These are phyloP conservation scores for Turnix velox DNA, from an alignment of 2,113 vertebrate genomes.

Conservation along the genomic window DNA sequence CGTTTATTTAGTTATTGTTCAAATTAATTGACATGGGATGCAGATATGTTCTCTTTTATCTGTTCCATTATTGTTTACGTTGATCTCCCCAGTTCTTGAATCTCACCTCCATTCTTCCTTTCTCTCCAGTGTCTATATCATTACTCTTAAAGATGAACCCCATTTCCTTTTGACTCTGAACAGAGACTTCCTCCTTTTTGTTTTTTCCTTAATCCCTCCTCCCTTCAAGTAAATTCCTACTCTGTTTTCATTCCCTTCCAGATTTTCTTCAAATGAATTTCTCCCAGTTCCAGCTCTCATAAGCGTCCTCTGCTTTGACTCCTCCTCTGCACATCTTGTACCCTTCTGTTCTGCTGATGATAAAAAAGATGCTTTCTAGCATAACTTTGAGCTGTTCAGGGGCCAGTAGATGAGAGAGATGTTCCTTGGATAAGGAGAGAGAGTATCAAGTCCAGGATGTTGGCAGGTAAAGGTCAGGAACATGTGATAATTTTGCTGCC, in stretches of 20 bases:
- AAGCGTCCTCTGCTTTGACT: background rate
- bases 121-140: background rate
- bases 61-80: background rate
- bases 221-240: background rate
- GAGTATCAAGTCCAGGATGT: background rate
- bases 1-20: background rate
- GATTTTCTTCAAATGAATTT: background rate
- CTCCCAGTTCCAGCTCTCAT: background rate
- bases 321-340: background rate
- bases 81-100: background rate
- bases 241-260: background rate
- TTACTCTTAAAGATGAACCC: background rate
- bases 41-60: background rate
- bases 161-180: background rate
- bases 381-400: background rate
- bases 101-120: background rate
- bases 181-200: background rate
- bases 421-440: background rate
- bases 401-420: background rate
- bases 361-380: background rate
- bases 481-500: background rate
- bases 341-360: background rate
- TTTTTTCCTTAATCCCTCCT: background rate
- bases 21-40: background rate
- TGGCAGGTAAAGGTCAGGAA: background rate